Percentiles rank a stretch among this genome's conserved stretches.
These are phyloP conservation scores for Ischnura elegans DNA, from an alignment of 2,888 invertebrate species.

Conservation along the genomic window DNA sequence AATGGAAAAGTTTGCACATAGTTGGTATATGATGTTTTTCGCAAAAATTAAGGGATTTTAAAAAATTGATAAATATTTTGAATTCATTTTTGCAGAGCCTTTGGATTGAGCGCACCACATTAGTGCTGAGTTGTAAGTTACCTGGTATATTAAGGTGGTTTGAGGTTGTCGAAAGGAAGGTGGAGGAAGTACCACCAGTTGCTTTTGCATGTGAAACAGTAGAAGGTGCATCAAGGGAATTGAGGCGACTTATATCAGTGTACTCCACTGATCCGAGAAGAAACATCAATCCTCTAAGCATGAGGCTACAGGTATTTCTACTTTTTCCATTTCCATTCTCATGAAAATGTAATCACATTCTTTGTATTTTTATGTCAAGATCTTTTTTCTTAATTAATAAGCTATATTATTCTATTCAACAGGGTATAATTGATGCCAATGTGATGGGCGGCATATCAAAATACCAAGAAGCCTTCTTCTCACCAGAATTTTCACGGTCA, in stretches of 20 bases:
- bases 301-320: conserved; percentile 85
- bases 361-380: background rate
- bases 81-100: conserved; percentile 82
- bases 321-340: background rate
- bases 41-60: too few relatives aligned
- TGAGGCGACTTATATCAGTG: conserved; percentile 88
- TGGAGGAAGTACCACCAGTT: conserved; percentile 90
- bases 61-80: too few relatives aligned
- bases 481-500: conserved; percentile 85
- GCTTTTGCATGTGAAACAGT: conserved; percentile 96
- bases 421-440: conserved; percentile 96
- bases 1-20: too few relatives aligned
- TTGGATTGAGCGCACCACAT: conserved; percentile 95
- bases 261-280: conserved; percentile 90
- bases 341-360: background rate
- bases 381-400: background rate
- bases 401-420: conserved; percentile 68
- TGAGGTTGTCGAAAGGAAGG: conserved; percentile 88
- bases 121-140: conserved; percentile 89
- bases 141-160: conserved; percentile 92
- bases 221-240: conserved; percentile 92
- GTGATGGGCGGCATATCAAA: conserved; percentile 97
- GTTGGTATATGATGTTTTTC: too few relatives aligned
- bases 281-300: conserved; percentile 94
- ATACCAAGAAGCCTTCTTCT: conserved; percentile 96